phyloP scores from a whole-genome alignment of 2,888 invertebrate species.

The Zelleria hepariella region DNA sequence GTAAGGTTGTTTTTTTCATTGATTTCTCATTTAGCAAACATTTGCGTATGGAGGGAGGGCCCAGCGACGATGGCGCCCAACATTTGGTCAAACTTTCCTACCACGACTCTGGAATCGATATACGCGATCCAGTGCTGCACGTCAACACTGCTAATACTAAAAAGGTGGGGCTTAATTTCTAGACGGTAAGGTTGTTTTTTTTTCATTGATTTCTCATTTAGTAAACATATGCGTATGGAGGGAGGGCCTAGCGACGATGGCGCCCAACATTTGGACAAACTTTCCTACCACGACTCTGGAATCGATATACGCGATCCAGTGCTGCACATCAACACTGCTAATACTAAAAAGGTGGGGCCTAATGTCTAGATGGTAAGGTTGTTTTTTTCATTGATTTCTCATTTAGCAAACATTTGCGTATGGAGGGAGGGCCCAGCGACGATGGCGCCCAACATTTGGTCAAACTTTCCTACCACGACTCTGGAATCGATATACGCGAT shows the following conservation, averaged over 20 bases:
- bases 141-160: constrained; percentile 76
- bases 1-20: no score
- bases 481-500: constrained; percentile 90
- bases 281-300: constrained; percentile 90
- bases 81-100: constrained; percentile 86
- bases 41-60: constrained; percentile 69
- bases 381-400: no score
- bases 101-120: constrained; percentile 92
- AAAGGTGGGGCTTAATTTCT: constrained; percentile 57
- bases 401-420: no score
- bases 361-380: background rate
- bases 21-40: no score
- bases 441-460: constrained; percentile 72
- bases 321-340: constrained; percentile 75
- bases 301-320: constrained; percentile 88
- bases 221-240: no score
- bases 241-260: constrained; percentile 46
- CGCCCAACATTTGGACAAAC: constrained; percentile 79
- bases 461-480: constrained; percentile 90
- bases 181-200: background rate
- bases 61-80: constrained; percentile 45
- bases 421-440: constrained; percentile 62
- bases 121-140: constrained; percentile 80
- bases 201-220: no score
- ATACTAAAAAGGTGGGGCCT: constrained; percentile 74